These are phyloP conservation scores for Eupithecia inturbata DNA, from an alignment of 2,888 invertebrate species.

Conservation along the genomic window DNA sequence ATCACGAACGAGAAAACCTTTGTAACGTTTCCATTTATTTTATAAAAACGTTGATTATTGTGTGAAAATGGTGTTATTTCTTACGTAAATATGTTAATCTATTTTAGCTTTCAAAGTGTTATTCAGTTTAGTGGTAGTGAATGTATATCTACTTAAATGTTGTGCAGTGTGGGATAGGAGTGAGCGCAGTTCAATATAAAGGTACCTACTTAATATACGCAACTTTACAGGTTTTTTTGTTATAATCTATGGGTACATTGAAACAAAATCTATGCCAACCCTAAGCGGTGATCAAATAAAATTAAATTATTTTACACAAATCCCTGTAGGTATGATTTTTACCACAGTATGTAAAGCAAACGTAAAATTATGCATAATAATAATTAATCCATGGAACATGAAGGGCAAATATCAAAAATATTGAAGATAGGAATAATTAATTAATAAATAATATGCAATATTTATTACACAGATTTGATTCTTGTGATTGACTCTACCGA, in stretches of 20 bases:
- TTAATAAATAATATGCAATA: no score
- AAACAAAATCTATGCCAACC: neutral
- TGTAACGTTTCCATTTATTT: slow-evolving; percentile 65
- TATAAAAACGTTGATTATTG: slow-evolving; percentile 54
- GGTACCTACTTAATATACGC: slow-evolving; percentile 50
- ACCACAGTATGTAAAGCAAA: no score
- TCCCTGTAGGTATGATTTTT: no score
- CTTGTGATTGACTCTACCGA: no score
- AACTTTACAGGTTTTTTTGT: neutral
- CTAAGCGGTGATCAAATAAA: neutral
- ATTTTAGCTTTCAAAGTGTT: slow-evolving; percentile 50
- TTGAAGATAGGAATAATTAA: no score
- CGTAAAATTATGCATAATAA: no score
- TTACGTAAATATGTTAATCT: slow-evolving; percentile 39
- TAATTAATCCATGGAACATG: no score
- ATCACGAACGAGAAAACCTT: slow-evolving; percentile 74
- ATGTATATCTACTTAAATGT: slow-evolving; percentile 62
- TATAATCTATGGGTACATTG: neutral
- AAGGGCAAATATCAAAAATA: no score
- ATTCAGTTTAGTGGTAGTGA: slow-evolving; percentile 68
- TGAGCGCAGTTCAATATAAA: slow-evolving; percentile 58
- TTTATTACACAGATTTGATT: no score
- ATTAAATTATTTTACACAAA: neutral
- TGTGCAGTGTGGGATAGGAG: slow-evolving; percentile 59
- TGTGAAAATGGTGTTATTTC: slow-evolving; percentile 62